Evolutionary conservation across 2,797 vertebrate species (phyloP).

Genomic region (Kryptopterus vitreolus): DNA sequence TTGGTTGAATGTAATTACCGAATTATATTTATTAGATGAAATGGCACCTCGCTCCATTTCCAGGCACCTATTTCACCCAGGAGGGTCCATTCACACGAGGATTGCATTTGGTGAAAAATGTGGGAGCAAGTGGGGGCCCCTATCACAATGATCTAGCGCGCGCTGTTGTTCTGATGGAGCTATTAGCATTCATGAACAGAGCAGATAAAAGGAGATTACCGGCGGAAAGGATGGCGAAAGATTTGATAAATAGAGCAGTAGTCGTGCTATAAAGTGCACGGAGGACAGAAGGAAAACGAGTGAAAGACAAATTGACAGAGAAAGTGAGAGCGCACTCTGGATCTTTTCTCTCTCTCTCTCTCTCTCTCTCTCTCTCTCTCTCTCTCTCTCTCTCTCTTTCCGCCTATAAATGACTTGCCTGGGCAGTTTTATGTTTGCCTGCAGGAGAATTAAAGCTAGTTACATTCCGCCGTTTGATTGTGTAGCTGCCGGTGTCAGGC

Average conservation of each 20-base stretch:
- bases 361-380: not conserved
- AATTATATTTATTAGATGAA: slow-evolving; percentile 68
- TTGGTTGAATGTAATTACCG: slow-evolving; percentile 67
- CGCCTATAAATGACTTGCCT: slow-evolving; percentile 79
- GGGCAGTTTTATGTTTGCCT: slow-evolving; percentile 82
- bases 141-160: slow-evolving; percentile 85
- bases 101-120: slow-evolving; percentile 58
- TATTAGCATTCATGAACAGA: slow-evolving; percentile 90
- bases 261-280: slow-evolving; percentile 63
- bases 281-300: slow-evolving; percentile 27
- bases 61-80: slow-evolving; percentile 58
- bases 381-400: slow-evolving; percentile 62
- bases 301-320: slow-evolving; percentile 17
- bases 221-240: slow-evolving; percentile 86
- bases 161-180: slow-evolving; percentile 84
- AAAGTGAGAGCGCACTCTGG: not conserved
- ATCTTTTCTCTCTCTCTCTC: slow-evolving; percentile 27
- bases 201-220: slow-evolving; percentile 88
- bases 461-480: slow-evolving; percentile 70
- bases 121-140: slow-evolving; percentile 71
- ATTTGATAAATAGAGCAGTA: slow-evolving; percentile 79
- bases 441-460: slow-evolving; percentile 80
- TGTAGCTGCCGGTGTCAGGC: slow-evolving; percentile 72
- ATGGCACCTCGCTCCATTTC: slow-evolving; percentile 61
- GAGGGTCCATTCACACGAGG: slow-evolving; percentile 71